Base-by-base conservation (phyloP, 2,113 vertebrate species). In the Sylvietta virens region DNA sequence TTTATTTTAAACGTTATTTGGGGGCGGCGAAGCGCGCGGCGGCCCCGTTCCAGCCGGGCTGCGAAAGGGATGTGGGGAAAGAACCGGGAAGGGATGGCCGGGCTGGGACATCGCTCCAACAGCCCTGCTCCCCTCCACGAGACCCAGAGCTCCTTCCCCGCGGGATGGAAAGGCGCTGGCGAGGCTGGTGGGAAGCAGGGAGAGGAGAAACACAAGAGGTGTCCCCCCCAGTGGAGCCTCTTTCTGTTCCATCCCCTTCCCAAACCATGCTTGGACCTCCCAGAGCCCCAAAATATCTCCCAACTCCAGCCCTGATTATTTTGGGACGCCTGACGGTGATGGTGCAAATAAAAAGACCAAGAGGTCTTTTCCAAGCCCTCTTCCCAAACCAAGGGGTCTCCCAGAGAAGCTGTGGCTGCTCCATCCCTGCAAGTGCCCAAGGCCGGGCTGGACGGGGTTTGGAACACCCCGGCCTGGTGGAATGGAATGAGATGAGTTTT, bases 11-110 rank as follows among this genome's bases (percentile, higher is more conserved):
- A 27, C 1, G 3, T 16, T 14, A 73, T 88, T 53, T 0, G 16
- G 35, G 50, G 40, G 61, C 0, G 58, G 56, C 1, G 10, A 47
- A 22, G 53, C 2, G 3, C 4, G n/a, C 2, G 4, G 58, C 1
- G 2, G 71, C 39, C 33, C 15, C 6, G 6, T 8, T 81, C 30
- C 35, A 40, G 39, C 53, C 24, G 1, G 3, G 39, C 5, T 33
- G 85, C 60, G 44, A 2, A 2, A 33, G 42, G 81, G 81, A 50
- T 1, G 12, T 0, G 27, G 48, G 74, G 44, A 18, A 44, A 50
- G n/a, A 72, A 5, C 0, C 0, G 10, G 56, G 72, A 50, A 37
- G 53, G 13, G 67, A 7, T 27, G 58, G 74, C 2, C 0, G 20
- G 58, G 61, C 19, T 28, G 71, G 48, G 35, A n/a, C 61, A 4